Evolutionary conservation across 2,113 vertebrate genomes (phyloP).

Genomic region (Tyto alba): DNA sequence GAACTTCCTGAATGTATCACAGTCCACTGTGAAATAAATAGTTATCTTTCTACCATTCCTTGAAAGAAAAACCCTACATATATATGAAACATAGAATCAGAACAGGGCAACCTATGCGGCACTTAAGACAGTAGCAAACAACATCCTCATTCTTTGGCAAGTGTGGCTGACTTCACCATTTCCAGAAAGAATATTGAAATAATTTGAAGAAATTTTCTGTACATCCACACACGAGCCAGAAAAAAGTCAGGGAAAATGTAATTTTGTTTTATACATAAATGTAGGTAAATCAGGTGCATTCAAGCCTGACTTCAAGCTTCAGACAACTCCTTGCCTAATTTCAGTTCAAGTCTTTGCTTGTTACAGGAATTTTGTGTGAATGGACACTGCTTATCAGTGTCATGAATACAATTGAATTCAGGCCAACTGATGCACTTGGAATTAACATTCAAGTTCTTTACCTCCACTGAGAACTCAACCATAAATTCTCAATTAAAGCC

Average conservation of each 20-base stretch:
- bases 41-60: not conserved
- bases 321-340: not conserved
- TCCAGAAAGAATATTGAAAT: not conserved
- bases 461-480: constrained; percentile 18
- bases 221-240: not conserved
- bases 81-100: not conserved
- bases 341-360: not conserved
- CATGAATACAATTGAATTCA: not conserved
- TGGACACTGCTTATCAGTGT: not conserved
- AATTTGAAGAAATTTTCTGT: not conserved
- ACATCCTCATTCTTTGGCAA: not conserved
- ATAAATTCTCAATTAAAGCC: constrained; percentile 53
- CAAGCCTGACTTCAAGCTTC: not conserved
- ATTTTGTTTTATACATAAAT: not conserved
- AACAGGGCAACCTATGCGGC: not conserved
- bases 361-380: not conserved
- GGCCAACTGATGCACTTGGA: not conserved
- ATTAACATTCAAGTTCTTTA: not conserved
- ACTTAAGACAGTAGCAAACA: not conserved
- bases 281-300: not conserved
- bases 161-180: not conserved
- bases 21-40: not conserved
- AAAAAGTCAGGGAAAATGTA: not conserved
- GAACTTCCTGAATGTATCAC: not conserved
- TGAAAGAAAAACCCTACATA: not conserved